Percentiles rank a stretch among this genome's conserved stretches.
Conservation (phyloP, 35 echinoderm and acorn worm species). For the Ophioderma brevispina region DNA sequence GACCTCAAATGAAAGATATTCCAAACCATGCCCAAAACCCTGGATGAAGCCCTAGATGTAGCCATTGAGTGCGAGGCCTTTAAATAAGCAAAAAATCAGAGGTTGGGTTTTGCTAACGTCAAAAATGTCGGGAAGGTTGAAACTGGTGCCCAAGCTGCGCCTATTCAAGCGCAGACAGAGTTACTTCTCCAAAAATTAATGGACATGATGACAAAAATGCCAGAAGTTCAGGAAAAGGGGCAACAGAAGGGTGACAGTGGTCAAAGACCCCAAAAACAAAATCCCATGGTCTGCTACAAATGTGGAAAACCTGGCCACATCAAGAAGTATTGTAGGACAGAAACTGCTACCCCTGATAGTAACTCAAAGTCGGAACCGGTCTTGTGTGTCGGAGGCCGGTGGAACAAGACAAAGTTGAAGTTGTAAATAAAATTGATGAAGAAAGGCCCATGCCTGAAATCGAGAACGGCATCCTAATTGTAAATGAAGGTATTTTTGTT, state of each 20-base stretch:
- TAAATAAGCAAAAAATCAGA: no score
- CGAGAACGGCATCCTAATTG: not conserved
- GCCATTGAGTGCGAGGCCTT: conserved; percentile 52
- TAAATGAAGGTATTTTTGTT: not conserved
- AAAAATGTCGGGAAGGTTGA: no score
- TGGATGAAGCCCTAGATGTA: conserved; percentile 23
- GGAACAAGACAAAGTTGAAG: not conserved
- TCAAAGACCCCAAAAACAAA: no score
- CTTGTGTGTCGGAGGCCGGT: not conserved
- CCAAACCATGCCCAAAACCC: not conserved
- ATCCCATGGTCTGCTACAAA: no score
- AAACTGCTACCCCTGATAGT: not conserved
- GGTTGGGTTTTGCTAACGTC: no score
- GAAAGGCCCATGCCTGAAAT: not conserved
- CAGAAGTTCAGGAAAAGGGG: no score
- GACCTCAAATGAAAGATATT: conserved; percentile 30
- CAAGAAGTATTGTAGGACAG: not conserved
- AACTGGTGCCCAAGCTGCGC: not conserved
- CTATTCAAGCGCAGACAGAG: not conserved
- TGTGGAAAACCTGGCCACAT: not conserved
- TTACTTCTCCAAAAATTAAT: no score
- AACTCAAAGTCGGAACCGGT: not conserved
- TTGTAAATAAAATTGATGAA: conserved; percentile 3
- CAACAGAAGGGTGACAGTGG: no score
- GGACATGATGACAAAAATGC: not conserved